A percentile compares a stretch with the other conserved stretches of the same genome.
Conservation (phyloP, 2,113 vertebrate species). For the Lasiurus borealis region DNA sequence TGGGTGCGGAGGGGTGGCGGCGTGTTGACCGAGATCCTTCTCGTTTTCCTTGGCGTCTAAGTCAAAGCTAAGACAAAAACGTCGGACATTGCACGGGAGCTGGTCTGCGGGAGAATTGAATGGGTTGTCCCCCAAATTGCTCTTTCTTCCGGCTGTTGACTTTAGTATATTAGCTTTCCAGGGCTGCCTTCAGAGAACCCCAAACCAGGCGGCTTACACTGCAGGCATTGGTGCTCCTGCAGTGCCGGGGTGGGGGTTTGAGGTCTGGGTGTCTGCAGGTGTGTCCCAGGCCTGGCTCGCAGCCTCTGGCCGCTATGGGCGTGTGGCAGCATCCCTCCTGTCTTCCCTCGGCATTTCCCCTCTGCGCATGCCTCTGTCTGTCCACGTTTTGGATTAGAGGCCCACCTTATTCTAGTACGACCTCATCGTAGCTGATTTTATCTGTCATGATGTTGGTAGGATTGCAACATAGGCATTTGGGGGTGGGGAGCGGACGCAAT, state of each 20-base stretch:
- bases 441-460: background rate
- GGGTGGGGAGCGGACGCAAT: background rate
- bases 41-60: conserved; percentile 5
- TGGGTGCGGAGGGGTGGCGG: background rate
- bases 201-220: accelerated
- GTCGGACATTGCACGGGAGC: background rate
- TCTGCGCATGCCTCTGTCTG: background rate
- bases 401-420: background rate
- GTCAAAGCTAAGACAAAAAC: background rate
- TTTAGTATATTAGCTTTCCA: background rate
- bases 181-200: accelerated
- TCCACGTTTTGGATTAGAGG: background rate
- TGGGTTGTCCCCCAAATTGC: background rate
- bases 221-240: accelerated
- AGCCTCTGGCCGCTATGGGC: background rate
- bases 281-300: background rate
- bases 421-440: background rate
- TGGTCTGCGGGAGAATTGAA: background rate
- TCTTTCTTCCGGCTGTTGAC: background rate
- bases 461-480: background rate
- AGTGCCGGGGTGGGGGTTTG: background rate
- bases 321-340: background rate
- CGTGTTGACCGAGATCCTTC: background rate
- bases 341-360: background rate
- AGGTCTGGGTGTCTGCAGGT: background rate